These are phyloP conservation scores for Adrianichthys oophorus DNA, from an alignment of 2,797 vertebrate species.

Conservation along the genomic window DNA sequence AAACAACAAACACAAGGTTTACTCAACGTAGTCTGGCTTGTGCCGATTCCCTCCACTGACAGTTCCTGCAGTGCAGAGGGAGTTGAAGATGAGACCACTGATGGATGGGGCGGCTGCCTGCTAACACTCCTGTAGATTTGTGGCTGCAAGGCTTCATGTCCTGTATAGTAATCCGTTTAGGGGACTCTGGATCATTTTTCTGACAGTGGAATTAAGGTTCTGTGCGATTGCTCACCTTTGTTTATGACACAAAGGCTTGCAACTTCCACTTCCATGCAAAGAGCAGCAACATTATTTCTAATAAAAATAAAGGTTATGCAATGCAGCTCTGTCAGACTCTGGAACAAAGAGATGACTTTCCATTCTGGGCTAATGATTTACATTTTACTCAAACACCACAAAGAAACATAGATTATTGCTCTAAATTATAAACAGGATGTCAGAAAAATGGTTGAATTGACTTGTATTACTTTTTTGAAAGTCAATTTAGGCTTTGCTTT, in stretches of 20 bases:
- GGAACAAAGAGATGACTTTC: neutral
- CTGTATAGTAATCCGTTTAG: conserved; percentile 59
- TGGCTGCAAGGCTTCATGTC: conserved; percentile 42
- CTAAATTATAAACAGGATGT: neutral
- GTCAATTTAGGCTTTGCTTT: too few relatives aligned
- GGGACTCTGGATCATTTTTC: conserved; percentile 48
- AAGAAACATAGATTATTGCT: neutral
- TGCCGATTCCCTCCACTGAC: conserved; percentile 12
- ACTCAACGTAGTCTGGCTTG: neutral
- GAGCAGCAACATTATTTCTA: conserved; percentile 11
- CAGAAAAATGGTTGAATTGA: too few relatives aligned
- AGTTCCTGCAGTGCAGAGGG: conserved; percentile 23
- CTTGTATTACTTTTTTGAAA: too few relatives aligned
- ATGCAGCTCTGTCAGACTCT: conserved; percentile 3
- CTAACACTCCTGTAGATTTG: conserved; percentile 46
- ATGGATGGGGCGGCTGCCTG: conserved; percentile 46
- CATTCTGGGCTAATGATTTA: too few relatives aligned
- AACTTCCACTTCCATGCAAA: conserved; percentile 28
- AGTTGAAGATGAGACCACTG: conserved; percentile 53
- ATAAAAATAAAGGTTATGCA: conserved; percentile 12
- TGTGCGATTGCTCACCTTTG: conserved; percentile 41
- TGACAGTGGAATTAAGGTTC: conserved; percentile 53
- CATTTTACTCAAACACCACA: neutral
- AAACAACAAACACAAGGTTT: conserved; percentile 5
- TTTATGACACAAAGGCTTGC: conserved; percentile 40